Percentiles rank a stretch among this genome's conserved stretches.
phyloP scores from a whole-genome alignment of 2,113 vertebrate genomes.

The Xenopus borealis region DNA sequence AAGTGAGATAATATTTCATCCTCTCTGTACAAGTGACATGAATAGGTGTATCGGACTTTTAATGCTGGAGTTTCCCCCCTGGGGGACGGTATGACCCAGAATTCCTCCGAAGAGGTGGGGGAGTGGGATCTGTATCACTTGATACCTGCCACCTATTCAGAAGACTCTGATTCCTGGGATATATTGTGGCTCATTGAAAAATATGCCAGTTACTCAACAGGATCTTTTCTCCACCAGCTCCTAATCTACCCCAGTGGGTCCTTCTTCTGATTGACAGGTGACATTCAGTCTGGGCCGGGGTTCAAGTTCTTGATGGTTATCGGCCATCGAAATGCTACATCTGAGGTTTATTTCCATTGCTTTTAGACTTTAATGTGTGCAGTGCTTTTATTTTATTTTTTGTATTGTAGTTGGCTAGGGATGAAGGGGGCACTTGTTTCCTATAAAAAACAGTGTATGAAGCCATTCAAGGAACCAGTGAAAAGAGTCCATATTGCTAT shows the following conservation, averaged over 20 bases:
- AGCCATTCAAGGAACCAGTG: too few species aligned
- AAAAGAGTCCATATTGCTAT: too few species aligned
- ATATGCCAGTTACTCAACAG: constrained; percentile 42
- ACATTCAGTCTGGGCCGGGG: constrained; percentile 84
- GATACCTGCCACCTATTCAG: constrained; percentile 50
- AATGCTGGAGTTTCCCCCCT: constrained; percentile 58
- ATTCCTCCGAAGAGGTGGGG: constrained; percentile 57
- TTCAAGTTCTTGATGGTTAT: constrained; percentile 85
- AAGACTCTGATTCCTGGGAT: constrained; percentile 31
- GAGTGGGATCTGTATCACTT: constrained; percentile 53
- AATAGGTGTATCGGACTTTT: constrained; percentile 52
- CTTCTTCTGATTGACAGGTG: constrained; percentile 82
- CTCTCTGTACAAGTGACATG: constrained; percentile 55
- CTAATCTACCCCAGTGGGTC: constrained; percentile 52
- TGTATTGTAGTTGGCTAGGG: too few species aligned
- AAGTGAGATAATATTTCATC: constrained; percentile 43
- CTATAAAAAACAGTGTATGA: too few species aligned
- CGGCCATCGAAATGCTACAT: constrained; percentile 87
- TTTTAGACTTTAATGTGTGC: constrained; percentile 19
- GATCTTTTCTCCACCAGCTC: constrained; percentile 45
- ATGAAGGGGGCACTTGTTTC: too few species aligned
- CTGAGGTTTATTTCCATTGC: constrained; percentile 64
- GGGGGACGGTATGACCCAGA: constrained; percentile 57
- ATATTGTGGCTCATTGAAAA: constrained; percentile 48
- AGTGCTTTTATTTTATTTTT: background rate